Evolutionary conservation across 2,888 invertebrate species (phyloP).

Genomic region (Crematogaster levior): DNA sequence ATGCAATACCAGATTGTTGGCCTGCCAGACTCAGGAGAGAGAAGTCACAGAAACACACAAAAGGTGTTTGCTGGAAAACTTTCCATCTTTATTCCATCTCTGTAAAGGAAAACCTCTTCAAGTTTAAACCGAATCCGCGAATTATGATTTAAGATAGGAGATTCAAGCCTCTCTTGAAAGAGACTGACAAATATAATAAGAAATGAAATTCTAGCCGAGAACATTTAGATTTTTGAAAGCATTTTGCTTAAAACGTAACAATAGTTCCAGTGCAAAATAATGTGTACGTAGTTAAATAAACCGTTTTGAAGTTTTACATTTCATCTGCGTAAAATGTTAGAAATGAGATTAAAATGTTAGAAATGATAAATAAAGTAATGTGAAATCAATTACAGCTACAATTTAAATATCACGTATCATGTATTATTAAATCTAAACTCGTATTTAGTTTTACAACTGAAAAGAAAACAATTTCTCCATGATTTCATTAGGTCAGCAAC

Average conservation of each 20-base stretch:
- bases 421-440: background rate
- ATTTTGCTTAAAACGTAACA: slow-evolving; percentile 7
- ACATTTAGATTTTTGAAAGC: slow-evolving; percentile 16
- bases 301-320: background rate
- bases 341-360: background rate
- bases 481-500: slow-evolving; percentile 61
- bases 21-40: slow-evolving; percentile 70
- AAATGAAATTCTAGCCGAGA: slow-evolving; percentile 27
- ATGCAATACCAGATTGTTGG: slow-evolving; percentile 77
- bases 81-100: slow-evolving; percentile 84
- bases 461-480: slow-evolving; percentile 55
- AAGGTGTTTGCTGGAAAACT: slow-evolving; percentile 76
- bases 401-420: background rate
- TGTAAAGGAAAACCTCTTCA: slow-evolving; percentile 77
- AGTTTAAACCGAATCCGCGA: slow-evolving; percentile 56
- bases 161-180: slow-evolving; percentile 38
- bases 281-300: background rate
- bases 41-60: slow-evolving; percentile 77
- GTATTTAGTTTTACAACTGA: slow-evolving; percentile 28
- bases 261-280: background rate
- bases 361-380: background rate
- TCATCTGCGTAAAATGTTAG: background rate
- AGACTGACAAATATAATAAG: slow-evolving; percentile 57
- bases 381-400: background rate
- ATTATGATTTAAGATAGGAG: slow-evolving; percentile 71